Conservation (phyloP, 1,140 invertebrate genomes). For the Sarcophaga peregrina region DNA sequence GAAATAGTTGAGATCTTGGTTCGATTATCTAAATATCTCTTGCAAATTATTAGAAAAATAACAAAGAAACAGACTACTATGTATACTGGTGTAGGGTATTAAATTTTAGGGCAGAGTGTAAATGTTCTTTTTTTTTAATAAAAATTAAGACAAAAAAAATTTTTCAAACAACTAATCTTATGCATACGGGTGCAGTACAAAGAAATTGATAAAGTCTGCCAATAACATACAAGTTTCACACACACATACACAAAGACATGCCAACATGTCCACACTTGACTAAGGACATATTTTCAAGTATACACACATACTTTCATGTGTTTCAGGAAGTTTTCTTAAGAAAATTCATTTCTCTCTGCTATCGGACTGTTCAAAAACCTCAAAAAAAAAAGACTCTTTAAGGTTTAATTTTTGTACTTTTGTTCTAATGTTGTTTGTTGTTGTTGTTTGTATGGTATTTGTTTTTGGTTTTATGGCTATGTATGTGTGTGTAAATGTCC, state of each 20-base stretch:
- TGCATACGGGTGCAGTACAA: constrained; percentile 8
- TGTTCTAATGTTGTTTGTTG: neutral
- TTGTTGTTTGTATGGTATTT: neutral
- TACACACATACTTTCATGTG: neutral
- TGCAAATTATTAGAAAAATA: no score
- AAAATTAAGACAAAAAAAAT: neutral
- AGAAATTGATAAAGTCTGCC: constrained; percentile 9
- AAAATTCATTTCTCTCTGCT: neutral
- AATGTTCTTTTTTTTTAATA: neutral
- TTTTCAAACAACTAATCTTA: neutral
- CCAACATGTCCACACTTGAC: neutral
- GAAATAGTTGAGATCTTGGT: no score
- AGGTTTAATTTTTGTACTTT: neutral
- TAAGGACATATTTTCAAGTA: no score
- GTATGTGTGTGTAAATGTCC: neutral
- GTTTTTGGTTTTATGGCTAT: no score
- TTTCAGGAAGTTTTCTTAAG: neutral
- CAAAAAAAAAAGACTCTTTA: neutral
- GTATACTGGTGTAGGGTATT: no score
- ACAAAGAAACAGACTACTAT: no score
- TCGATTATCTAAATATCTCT: no score
- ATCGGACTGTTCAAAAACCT: neutral
- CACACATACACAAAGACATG: neutral
- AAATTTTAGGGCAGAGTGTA: no score
- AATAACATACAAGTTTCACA: neutral